Conservation (phyloP, 2,113 vertebrate genomes). For the Chaetodon trifascialis region DNA sequence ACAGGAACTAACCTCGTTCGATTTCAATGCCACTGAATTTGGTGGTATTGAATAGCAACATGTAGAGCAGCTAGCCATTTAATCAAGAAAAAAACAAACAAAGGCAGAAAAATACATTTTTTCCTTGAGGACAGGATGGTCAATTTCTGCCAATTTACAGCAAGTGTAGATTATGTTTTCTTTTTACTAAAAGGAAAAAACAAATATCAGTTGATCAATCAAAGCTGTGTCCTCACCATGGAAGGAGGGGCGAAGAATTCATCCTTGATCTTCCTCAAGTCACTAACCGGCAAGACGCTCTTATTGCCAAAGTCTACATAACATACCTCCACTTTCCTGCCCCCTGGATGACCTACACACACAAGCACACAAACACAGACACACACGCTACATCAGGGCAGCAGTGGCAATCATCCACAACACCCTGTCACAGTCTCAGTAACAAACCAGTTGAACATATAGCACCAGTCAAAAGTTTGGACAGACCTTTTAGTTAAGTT, state of each 20-base stretch:
- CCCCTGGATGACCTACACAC: slow-evolving; percentile 84
- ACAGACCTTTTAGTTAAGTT: no score
- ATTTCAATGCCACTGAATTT: not conserved
- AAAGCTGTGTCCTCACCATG: slow-evolving; percentile 83
- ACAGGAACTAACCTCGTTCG: not conserved
- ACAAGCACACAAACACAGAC: slow-evolving; percentile 15
- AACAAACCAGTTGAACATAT: not conserved
- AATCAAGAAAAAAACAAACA: not conserved
- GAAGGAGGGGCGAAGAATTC: slow-evolving; percentile 89
- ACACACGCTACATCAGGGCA: no score
- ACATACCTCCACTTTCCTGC: slow-evolving; percentile 85
- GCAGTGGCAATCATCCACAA: not conserved
- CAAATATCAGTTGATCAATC: not conserved
- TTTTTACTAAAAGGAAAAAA: not conserved
- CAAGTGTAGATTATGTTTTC: not conserved
- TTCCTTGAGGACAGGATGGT: no score
- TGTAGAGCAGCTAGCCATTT: no score
- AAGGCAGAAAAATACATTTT: not conserved
- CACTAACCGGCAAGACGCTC: slow-evolving; percentile 82
- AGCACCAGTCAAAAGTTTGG: no score
- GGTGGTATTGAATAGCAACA: no score
- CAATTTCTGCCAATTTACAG: not conserved
- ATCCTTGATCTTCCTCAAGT: slow-evolving; percentile 88
- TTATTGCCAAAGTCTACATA: slow-evolving; percentile 91
- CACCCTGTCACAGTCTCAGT: not conserved